Base-by-base conservation (phyloP, 2,797 vertebrate species). In the Pyrocephalus nanus region DNA sequence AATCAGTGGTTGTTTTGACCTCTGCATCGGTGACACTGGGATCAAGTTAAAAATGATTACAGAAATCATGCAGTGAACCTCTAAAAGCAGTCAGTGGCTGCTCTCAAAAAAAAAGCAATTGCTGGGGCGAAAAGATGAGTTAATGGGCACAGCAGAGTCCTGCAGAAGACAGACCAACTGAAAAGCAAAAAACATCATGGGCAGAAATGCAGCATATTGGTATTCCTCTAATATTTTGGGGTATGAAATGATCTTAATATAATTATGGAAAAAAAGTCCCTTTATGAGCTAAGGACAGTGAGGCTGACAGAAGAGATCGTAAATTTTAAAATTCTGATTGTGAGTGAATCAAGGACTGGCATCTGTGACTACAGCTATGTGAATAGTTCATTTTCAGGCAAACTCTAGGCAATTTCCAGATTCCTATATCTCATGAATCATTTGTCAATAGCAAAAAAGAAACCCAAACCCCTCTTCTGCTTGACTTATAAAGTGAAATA, bases 371-470 rank as follows among this genome's bases (percentile, higher is more conserved):
- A 58, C 12, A 78, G 26, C 6, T 83, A 27, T 25, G 21, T 48
- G 73, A 92, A 58, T 53, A 60, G 58, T 69, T 88, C 16, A 40
- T 76, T 82, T 93, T 83, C 75, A 80, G 78, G 32, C 23, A 89
- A 89, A 88, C 79, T 88, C 64, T 57, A 87, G 26, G 55, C 71
- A 45, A 64, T 89, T 93, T 87, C 26, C 29, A 66, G 42, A 73
- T 89, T 70, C 27, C 19, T 53, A 11, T 79, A 65, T 54, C 22
- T 47, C 30, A 40, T 8, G 16, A 89, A 53, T 91, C 64, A 75
- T 51, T 47, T 54, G 54, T 54, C 29, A 74, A 34, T 23, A 73
- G 14, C 15, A 79, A 87, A 94, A 85, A 40, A 30, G 20, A 71
- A 76, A 18, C 3, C 3, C 15, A 36, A 3, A 2, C 4, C 1